Base-by-base conservation (phyloP, 2,797 vertebrate genomes). In the Enteromius unitaeniatus region DNA sequence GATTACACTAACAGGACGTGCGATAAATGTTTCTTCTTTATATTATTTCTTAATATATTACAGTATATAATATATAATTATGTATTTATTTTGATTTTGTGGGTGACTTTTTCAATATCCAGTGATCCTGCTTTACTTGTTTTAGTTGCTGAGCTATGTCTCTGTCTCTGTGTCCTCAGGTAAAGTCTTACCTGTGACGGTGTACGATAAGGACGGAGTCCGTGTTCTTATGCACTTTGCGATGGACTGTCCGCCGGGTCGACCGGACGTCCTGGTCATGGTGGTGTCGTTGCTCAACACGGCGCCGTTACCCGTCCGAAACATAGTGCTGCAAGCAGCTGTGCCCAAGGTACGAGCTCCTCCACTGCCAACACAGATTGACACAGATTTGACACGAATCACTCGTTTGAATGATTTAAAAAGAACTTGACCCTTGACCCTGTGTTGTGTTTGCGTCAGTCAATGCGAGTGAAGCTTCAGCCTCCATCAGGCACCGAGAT, bases 391-490 rank as follows among this genome's bases (percentile, higher is more conserved):
- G 4, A 70, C 5, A 23, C 10, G 23, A 19, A 13, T 55, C 6
- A 3, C 14, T 75, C 49, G 11, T 11, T 28, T 74, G 26, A n/a
- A n/a, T n/a, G n/a, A n/a, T n/a, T n/a, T n/a, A n/a, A n/a, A n/a
- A n/a, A n/a, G n/a, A n/a, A n/a, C 34, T 34, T 34, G 34, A 34
- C 34, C 34, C 7, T 34, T 72, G 69, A 81, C 79, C 26, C 21
- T 73, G 1, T 79, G 49, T 60, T 74, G 28, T 58, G 86, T 86
- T 81, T 53, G 7, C 78, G 83, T 84, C 78, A 99, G 97, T 96
- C 97, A n/a, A 99, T 99, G 98, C 97, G 97, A 85, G 96, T 99
- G 92, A 99, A 98, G 93, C 91, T 99, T 70, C 97, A 98, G 90
- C 96, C 97, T n/a, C 97, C 98, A 1, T 97, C 98, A 15, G 97